Conservation (phyloP, 2,113 vertebrate genomes). For the Macquaria australasica region DNA sequence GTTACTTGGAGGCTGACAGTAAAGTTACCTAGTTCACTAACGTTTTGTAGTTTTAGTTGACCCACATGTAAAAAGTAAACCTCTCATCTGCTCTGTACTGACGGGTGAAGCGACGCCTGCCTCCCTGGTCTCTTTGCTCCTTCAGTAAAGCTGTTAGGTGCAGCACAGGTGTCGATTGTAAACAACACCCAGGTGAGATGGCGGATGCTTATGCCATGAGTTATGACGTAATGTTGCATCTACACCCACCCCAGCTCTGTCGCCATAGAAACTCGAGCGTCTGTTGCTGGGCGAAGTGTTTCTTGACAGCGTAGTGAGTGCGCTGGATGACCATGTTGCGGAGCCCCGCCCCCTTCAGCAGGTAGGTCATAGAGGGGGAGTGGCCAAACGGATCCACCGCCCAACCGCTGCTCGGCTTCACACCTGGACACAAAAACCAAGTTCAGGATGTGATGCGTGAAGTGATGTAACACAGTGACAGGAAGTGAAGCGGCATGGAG, state of each 20-base stretch:
- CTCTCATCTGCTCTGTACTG: no score
- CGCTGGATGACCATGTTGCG: conserved; percentile 93
- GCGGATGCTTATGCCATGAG: no score
- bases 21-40: no score
- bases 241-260: conserved; percentile 91
- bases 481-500: not conserved
- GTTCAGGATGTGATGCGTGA: accelerated
- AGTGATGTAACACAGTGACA: not conserved
- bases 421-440: conserved; percentile 77
- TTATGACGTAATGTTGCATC: no score
- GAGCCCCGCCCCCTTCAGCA: conserved; percentile 91
- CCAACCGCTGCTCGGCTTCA: conserved; percentile 91
- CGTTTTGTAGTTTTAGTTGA: no score
- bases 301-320: conserved; percentile 94
- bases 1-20: no score
- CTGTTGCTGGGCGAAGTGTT: conserved; percentile 88
- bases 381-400: conserved; percentile 94
- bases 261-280: conserved; percentile 94
- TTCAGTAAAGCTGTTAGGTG: no score
- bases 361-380: conserved; percentile 93
- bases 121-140: no score
- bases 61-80: no score
- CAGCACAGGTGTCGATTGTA: no score
- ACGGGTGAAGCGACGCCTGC: no score
- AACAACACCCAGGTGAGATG: no score